phyloP scores from a whole-genome alignment of 1,140 invertebrate species.

The Pogonomyrmex californicus region DNA sequence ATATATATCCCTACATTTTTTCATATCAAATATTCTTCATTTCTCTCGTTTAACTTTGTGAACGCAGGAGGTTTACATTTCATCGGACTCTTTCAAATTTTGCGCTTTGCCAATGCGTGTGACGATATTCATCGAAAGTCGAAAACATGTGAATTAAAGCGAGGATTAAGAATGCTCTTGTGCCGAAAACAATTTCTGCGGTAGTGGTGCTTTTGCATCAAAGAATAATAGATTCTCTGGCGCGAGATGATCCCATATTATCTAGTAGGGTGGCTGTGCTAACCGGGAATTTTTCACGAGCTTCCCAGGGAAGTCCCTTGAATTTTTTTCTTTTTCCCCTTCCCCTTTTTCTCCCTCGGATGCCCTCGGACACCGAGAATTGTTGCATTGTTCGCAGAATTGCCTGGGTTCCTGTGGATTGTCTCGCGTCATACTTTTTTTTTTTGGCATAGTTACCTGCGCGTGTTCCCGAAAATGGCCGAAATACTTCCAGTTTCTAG shows the following conservation, averaged over 20 bases:
- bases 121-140: constrained; percentile 18
- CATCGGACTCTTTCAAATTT: neutral
- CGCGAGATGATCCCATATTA: constrained; percentile 70
- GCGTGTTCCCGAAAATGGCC: neutral
- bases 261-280: constrained; percentile 36
- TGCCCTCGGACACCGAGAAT: constrained; percentile 51
- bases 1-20: neutral
- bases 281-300: constrained; percentile 58
- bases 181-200: constrained; percentile 51
- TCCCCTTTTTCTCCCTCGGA: neutral
- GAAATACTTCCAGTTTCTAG: constrained; percentile 20
- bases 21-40: neutral
- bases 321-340: constrained; percentile 50
- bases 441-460: neutral
- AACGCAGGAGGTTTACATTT: constrained; percentile 1
- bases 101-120: neutral
- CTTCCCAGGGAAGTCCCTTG: constrained; percentile 36
- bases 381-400: constrained; percentile 59
- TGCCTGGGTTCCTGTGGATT: constrained; percentile 6
- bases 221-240: constrained; percentile 70
- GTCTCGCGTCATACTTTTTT: constrained; percentile 39
- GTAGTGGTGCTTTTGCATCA: constrained; percentile 58
- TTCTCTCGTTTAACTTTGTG: neutral
- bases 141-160: constrained; percentile 44
- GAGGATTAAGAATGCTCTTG: constrained; percentile 23